Conservation (phyloP, 2,888 invertebrate species). For the Chrysolina americana region DNA sequence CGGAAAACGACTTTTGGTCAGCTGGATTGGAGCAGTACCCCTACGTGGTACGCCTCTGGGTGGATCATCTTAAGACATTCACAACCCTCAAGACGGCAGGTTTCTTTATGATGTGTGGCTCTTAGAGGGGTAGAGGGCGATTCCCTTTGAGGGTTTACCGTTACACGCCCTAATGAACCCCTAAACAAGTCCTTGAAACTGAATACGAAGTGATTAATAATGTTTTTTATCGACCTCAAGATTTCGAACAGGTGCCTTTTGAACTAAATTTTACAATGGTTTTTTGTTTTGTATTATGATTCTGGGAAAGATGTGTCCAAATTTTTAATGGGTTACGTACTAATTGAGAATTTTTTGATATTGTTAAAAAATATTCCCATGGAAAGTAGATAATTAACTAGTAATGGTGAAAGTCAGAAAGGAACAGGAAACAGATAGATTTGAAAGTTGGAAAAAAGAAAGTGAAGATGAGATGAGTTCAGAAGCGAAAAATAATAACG, state of each 20-base stretch:
- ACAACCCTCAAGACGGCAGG: slow-evolving; percentile 33
- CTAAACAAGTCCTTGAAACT: slow-evolving; percentile 48
- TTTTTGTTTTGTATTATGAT: slow-evolving; percentile 31
- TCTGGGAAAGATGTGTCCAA: slow-evolving; percentile 35
- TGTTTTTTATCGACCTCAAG: slow-evolving; percentile 43
- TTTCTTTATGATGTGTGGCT: slow-evolving; percentile 29
- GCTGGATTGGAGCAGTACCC: too few relatives aligned
- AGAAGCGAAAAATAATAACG: background rate
- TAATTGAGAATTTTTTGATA: slow-evolving; percentile 35
- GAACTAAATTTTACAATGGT: slow-evolving; percentile 29
- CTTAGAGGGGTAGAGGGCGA: slow-evolving; percentile 36
- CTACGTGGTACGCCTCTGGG: background rate
- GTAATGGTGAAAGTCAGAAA: slow-evolving; percentile 11
- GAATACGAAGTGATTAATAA: slow-evolving; percentile 47
- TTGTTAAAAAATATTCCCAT: slow-evolving; percentile 18
- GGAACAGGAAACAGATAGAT: background rate
- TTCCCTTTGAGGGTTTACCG: slow-evolving; percentile 50
- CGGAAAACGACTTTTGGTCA: too few relatives aligned
- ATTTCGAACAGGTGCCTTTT: slow-evolving; percentile 29
- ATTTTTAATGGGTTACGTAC: slow-evolving; percentile 27
- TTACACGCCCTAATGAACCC: slow-evolving; percentile 55
- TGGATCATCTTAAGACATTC: background rate
- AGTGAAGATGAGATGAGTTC: background rate
- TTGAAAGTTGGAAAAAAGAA: background rate
- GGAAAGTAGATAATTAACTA: background rate